These are phyloP conservation scores for Alviniconcha marisindica DNA, from an alignment of 1,140 invertebrate genomes.

Conservation along the genomic window DNA sequence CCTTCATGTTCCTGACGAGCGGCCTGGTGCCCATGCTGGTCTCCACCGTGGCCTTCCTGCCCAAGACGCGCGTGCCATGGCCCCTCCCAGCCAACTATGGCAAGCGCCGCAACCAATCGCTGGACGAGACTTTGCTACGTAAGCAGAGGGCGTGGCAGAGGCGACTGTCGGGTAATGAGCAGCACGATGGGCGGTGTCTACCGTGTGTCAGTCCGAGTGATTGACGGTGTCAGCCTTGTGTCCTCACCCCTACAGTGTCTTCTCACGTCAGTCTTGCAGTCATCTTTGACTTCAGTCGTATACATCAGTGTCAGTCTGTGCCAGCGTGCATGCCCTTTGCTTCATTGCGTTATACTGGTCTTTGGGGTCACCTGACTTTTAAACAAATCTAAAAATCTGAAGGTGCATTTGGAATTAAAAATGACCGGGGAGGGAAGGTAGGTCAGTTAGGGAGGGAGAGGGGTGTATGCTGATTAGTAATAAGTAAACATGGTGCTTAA, in stretches of 20 bases:
- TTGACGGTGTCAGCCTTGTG: slow-evolving; percentile 4
- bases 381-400: too few relatives aligned
- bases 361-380: too few relatives aligned
- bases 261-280: too few relatives aligned
- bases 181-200: background rate
- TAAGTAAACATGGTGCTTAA: too few relatives aligned
- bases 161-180: slow-evolving; percentile 46
- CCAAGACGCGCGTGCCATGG: slow-evolving; percentile 67
- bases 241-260: background rate
- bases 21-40: slow-evolving; percentile 67
- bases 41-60: slow-evolving; percentile 68
- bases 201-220: slow-evolving; percentile 3
- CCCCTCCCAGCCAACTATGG: slow-evolving; percentile 63
- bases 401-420: too few relatives aligned
- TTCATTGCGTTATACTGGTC: too few relatives aligned
- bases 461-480: too few relatives aligned
- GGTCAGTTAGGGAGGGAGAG: too few relatives aligned
- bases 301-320: too few relatives aligned
- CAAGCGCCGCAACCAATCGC: slow-evolving; percentile 50
- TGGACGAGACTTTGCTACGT: slow-evolving; percentile 52
- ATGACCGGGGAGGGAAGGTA: too few relatives aligned
- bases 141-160: slow-evolving; percentile 56
- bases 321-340: too few relatives aligned
- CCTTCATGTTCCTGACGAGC: slow-evolving; percentile 70
- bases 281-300: too few relatives aligned